Evolutionary conservation across 1,140 invertebrate species (phyloP).

Genomic region (Psix sp.): DNA sequence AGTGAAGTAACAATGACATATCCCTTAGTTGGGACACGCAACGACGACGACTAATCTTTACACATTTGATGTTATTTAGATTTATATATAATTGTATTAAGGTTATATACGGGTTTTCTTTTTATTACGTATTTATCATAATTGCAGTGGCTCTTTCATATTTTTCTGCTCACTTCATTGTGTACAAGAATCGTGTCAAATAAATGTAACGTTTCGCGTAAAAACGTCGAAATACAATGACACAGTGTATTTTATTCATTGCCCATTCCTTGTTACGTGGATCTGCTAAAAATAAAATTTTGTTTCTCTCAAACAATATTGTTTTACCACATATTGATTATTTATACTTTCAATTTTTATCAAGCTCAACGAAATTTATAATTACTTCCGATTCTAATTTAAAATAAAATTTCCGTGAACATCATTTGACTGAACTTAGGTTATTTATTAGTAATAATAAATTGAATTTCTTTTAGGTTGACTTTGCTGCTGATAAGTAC

Average conservation of each 20-base stretch:
- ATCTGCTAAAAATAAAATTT: background rate
- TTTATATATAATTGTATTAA: constrained; percentile 43
- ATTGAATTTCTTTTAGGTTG: no score
- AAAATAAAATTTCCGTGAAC: no score
- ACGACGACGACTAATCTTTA: constrained; percentile 33
- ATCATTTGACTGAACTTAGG: no score
- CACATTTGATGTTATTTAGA: constrained; percentile 22
- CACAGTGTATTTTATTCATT: background rate
- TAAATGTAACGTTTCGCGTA: constrained; percentile 59
- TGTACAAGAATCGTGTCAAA: constrained; percentile 58
- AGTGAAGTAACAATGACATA: constrained; percentile 27
- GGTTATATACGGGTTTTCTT: constrained; percentile 15
- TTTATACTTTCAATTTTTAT: no score
- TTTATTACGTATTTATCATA: constrained; percentile 41
- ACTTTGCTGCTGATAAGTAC: no score
- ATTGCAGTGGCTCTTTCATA: constrained; percentile 50
- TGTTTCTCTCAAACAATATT: no score
- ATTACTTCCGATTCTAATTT: no score
- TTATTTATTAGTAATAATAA: no score
- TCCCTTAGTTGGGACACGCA: constrained; percentile 36
- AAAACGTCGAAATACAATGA: constrained; percentile 48
- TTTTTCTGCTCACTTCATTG: constrained; percentile 57
- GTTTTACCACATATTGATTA: no score
- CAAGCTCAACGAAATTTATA: no score
- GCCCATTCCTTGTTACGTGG: background rate